Evolutionary conservation across 2,113 vertebrate species (phyloP).

Genomic region (Cochlearius cochlearius): DNA sequence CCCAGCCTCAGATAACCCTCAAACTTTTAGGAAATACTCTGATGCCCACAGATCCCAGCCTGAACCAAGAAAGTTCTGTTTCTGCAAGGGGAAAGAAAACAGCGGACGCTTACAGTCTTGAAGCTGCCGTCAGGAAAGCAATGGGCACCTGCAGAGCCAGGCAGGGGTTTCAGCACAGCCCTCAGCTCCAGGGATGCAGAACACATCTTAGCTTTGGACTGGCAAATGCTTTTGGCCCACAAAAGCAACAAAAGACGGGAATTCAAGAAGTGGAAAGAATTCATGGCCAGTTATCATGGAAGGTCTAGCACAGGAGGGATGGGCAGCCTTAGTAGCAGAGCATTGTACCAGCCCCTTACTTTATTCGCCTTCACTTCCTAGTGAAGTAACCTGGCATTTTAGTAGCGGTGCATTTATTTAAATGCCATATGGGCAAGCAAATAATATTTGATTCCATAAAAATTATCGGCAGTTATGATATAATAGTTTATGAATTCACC

Average conservation of each 20-base stretch:
- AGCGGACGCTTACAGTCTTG: rapidly evolving
- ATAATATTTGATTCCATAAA: not conserved
- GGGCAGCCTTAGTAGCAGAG: not conserved
- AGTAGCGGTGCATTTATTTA: not conserved
- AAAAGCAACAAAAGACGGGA: not conserved
- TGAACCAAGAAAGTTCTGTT: not conserved
- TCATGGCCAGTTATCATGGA: rapidly evolving
- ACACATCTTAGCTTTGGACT: not conserved
- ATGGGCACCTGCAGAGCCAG: not conserved
- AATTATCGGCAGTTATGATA: not conserved
- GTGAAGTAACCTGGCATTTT: not conserved
- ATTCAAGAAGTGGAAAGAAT: not conserved
- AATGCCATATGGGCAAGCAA: not conserved
- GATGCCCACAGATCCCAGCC: not conserved
- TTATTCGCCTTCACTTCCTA: not conserved
- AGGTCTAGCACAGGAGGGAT: not conserved
- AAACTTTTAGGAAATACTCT: not conserved
- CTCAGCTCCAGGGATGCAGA: not conserved
- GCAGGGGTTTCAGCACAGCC: not conserved
- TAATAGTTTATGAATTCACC: not conserved
- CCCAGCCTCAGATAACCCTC: not conserved
- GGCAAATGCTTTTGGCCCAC: not conserved
- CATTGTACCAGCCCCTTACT: too few species aligned
- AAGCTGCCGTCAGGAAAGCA: not conserved
- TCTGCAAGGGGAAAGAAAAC: too few species aligned